A percentile compares a stretch with the other conserved stretches of the same genome.
Evolutionary conservation across 2,797 vertebrate genomes (phyloP).

Genomic region (Mormyrops attenuatus): DNA sequence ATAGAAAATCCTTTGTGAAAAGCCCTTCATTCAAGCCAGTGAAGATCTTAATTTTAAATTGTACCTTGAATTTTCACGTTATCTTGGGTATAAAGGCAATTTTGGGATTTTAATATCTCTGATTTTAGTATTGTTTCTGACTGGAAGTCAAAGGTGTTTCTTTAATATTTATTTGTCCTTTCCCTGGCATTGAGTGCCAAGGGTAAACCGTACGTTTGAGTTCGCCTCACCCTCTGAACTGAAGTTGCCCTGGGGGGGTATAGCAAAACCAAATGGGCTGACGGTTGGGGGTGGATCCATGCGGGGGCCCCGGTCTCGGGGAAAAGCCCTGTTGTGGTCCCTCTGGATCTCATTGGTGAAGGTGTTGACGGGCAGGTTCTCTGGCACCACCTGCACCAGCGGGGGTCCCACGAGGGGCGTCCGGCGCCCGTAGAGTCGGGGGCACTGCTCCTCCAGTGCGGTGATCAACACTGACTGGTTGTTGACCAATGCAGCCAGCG

Average conservation of each 20-base stretch:
- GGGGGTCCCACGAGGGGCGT: constrained; percentile 78
- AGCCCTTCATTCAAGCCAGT: neutral
- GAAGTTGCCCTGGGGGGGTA: constrained; percentile 73
- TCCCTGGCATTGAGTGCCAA: neutral
- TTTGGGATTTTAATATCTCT: neutral
- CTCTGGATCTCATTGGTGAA: constrained; percentile 93
- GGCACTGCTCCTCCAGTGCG: constrained; percentile 85
- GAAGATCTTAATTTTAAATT: neutral
- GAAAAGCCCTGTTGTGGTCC: constrained; percentile 74
- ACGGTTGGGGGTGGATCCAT: constrained; percentile 71
- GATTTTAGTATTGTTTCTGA: neutral
- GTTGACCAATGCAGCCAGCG: constrained; percentile 84
- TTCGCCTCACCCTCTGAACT: constrained; percentile 78
- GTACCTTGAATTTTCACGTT: neutral
- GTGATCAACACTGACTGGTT: constrained; percentile 91
- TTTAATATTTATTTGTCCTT: neutral
- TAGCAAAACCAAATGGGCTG: constrained; percentile 76
- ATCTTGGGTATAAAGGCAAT: neutral
- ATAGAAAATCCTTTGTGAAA: neutral
- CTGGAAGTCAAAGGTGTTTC: neutral
- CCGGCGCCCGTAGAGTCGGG: constrained; percentile 70
- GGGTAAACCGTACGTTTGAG: neutral
- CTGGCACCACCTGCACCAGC: constrained; percentile 89
- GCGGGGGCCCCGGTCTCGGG: constrained; percentile 62
- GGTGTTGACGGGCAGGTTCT: constrained; percentile 75